Evolutionary conservation across 2,797 vertebrate species (phyloP), one percentile per base, ranked within the genome.

Genomic region (Chaunax sp.): DNA sequence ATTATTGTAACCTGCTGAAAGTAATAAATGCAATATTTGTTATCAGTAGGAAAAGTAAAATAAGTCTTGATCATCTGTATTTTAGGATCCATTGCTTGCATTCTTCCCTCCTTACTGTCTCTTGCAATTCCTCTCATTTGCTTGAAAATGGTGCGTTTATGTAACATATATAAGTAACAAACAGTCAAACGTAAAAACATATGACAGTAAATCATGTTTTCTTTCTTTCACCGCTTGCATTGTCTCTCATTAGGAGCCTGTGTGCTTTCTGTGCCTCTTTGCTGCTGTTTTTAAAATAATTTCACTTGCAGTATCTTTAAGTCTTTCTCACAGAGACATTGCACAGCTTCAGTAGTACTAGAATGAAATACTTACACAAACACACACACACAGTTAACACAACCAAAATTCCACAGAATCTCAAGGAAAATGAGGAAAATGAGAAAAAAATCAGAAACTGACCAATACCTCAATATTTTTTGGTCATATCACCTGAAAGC

Each of bases 391-490:
- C 37, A 51, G 15, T 49, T 49, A 38, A 16, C 12, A 37, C 68
- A 66, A 57, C 73, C 56, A 77, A 6, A 66, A 83, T 80, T 55
- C 47, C 8, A 50, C 11, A 55, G n/a, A 44, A 22, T 13, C 58
- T 55, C 71, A n/a, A n/a, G n/a, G n/a, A n/a, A n/a, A n/a, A n/a
- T 33, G n/a, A 41, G 28, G 9, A 18, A 0, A 47, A 30, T 30
- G 28, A 8, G 10, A 55, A 30, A 41, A 26, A 62, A 18, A 58
- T 0, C 12, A 22, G 20, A 30, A 62, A n/a, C n/a, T n/a, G n/a
- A n/a, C n/a, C n/a, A n/a, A n/a, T n/a, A n/a, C n/a, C n/a, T n/a
- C 0, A 28, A 50, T 20, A 40, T 23, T 46, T 18, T 51, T 43
- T 53, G 20, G 26, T n/a, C n/a, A n/a, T n/a, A n/a, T n/a, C n/a